phyloP scores from a whole-genome alignment of 2,113 vertebrate species.

The Rhynchomys soricoides region DNA sequence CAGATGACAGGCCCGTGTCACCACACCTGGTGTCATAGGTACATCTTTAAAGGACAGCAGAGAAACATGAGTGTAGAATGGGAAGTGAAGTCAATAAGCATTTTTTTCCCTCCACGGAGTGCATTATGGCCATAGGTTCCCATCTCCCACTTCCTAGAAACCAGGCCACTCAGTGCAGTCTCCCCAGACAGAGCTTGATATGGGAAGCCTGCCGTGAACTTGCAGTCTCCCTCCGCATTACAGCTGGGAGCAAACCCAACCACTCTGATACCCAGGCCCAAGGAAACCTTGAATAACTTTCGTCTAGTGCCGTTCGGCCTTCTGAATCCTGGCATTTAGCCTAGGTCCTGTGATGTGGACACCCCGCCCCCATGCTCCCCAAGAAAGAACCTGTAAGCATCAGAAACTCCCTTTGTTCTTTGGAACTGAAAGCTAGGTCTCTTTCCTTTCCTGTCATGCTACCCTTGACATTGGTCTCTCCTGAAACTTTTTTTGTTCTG shows the following conservation, averaged over 20 bases:
- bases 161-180: background rate
- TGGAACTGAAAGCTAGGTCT: background rate
- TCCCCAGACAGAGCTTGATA: background rate
- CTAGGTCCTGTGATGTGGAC: background rate
- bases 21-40: background rate
- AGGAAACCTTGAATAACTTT: background rate
- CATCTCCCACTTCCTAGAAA: background rate
- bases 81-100: background rate
- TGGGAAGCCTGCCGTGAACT: background rate
- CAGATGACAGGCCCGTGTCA: background rate
- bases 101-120: background rate
- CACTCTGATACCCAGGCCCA: background rate
- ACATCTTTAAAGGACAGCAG: background rate
- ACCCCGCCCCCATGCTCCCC: accelerated
- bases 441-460: background rate
- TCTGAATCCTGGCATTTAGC: background rate
- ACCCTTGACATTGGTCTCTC: background rate
- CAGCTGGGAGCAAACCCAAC: background rate
- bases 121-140: background rate
- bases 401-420: background rate
- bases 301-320: background rate
- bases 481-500: background rate
- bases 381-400: background rate
- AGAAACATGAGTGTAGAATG: background rate
- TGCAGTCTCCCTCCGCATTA: background rate